Evolutionary conservation across 2,888 invertebrate species (phyloP).

Genomic region (Amblyjoppa fuscipennis): DNA sequence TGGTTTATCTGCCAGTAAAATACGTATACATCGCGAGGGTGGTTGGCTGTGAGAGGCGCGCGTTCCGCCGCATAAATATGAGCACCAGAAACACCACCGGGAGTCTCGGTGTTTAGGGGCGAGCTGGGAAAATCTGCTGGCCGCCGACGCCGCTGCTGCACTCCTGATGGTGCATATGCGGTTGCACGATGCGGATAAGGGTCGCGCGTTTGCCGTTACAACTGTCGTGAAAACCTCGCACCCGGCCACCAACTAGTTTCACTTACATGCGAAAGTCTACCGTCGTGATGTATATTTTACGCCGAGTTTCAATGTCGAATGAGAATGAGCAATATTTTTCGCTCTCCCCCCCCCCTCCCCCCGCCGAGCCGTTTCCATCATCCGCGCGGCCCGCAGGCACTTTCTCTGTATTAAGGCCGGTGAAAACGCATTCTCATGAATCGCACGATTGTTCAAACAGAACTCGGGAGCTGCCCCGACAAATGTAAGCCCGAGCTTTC

Average conservation of each 20-base stretch:
- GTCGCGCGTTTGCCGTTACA: slow-evolving; percentile 37
- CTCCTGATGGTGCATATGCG: slow-evolving; percentile 35
- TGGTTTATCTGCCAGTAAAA: slow-evolving; percentile 55
- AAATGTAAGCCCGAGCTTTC: background rate
- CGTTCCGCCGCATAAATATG: slow-evolving; percentile 55
- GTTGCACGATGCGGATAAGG: slow-evolving; percentile 50
- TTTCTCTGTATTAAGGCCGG: background rate
- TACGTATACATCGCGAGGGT: slow-evolving; percentile 29
- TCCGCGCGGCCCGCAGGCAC: background rate
- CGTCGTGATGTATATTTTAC: slow-evolving; percentile 8
- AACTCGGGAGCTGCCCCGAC: background rate
- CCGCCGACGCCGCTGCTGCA: background rate
- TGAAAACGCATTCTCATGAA: background rate
- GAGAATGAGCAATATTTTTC: slow-evolving; percentile 14
- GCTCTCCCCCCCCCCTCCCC: background rate
- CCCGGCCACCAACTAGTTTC: slow-evolving; percentile 32
- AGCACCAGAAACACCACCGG: slow-evolving; percentile 20
- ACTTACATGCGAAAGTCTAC: slow-evolving; percentile 3
- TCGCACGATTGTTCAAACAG: slow-evolving; percentile 15
- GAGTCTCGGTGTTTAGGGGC: slow-evolving; percentile 8
- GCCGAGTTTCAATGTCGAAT: background rate
- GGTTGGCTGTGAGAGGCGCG: slow-evolving; percentile 33
- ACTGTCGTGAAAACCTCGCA: slow-evolving; percentile 14
- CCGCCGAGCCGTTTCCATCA: background rate
- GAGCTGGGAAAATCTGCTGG: slow-evolving; percentile 16